These are phyloP conservation scores for Ypsolopha scabrella DNA, from an alignment of 2,888 invertebrate genomes.

Conservation along the genomic window DNA sequence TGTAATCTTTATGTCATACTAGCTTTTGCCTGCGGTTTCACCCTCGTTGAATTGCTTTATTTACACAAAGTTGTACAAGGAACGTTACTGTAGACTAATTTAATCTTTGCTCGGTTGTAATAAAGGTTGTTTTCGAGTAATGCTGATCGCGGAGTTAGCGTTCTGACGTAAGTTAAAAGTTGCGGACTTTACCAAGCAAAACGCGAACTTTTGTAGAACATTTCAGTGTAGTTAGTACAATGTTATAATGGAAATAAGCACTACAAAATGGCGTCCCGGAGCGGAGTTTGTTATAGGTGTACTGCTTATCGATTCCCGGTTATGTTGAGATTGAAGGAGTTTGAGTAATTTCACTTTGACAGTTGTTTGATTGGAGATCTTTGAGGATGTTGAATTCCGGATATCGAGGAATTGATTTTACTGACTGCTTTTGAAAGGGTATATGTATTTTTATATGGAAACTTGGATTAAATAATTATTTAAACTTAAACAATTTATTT, in stretches of 20 bases:
- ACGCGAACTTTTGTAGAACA: conserved; percentile 71
- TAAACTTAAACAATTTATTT: too few relatives aligned
- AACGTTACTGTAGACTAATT: conserved; percentile 60
- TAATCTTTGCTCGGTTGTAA: conserved; percentile 66
- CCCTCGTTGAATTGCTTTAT: conserved; percentile 67
- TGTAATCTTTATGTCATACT: too few relatives aligned
- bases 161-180: conserved; percentile 53
- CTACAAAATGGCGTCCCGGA: conserved; percentile 68
- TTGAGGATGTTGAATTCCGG: not conserved
- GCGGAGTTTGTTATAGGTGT: conserved; percentile 40
- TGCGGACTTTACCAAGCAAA: conserved; percentile 70
- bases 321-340: not conserved
- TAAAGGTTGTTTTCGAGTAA: conserved; percentile 68
- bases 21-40: too few relatives aligned
- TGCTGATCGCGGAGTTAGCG: conserved; percentile 58
- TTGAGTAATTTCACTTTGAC: conserved; percentile 6
- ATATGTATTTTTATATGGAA: too few relatives aligned
- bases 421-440: too few relatives aligned
- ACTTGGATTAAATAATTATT: too few relatives aligned
- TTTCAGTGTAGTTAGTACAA: conserved; percentile 72
- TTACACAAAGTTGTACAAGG: conserved; percentile 66
- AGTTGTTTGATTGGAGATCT: conserved; percentile 6
- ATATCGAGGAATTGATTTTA: too few relatives aligned
- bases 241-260: conserved; percentile 71
- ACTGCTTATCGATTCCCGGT: conserved; percentile 33